Evolutionary conservation across 2,113 vertebrate species (phyloP).

Genomic region (Raphicerus campestris): DNA sequence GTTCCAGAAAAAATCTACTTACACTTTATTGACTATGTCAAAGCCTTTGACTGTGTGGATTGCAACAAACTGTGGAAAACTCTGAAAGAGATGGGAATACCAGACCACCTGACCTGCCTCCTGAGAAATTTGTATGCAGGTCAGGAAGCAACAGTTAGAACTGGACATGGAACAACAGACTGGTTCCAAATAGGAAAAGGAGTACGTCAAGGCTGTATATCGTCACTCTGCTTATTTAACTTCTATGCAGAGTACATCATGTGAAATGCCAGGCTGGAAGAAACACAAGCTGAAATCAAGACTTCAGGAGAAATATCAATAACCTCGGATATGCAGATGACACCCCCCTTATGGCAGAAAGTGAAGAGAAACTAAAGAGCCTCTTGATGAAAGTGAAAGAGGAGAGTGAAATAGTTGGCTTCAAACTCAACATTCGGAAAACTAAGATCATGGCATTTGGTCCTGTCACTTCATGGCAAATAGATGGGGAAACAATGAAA

Average conservation of each 20-base stretch:
- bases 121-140: background rate
- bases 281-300: background rate
- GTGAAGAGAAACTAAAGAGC: background rate
- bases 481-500: background rate
- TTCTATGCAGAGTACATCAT: background rate
- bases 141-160: background rate
- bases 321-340: background rate
- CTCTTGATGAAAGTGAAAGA: background rate
- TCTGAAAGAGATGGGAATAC: background rate
- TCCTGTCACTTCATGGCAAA: background rate
- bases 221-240: background rate
- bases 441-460: background rate
- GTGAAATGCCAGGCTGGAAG: rapidly evolving
- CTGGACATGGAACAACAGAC: background rate
- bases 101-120: background rate
- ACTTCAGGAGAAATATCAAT: background rate
- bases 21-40: background rate
- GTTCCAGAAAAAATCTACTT: background rate
- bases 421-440: background rate
- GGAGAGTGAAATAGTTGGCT: background rate
- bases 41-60: background rate
- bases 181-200: background rate
- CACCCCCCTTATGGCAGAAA: background rate
- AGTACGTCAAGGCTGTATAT: background rate
- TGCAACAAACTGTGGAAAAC: background rate